Conservation (phyloP, 2,797 vertebrate genomes). For the Ctenosaura bakeri region DNA sequence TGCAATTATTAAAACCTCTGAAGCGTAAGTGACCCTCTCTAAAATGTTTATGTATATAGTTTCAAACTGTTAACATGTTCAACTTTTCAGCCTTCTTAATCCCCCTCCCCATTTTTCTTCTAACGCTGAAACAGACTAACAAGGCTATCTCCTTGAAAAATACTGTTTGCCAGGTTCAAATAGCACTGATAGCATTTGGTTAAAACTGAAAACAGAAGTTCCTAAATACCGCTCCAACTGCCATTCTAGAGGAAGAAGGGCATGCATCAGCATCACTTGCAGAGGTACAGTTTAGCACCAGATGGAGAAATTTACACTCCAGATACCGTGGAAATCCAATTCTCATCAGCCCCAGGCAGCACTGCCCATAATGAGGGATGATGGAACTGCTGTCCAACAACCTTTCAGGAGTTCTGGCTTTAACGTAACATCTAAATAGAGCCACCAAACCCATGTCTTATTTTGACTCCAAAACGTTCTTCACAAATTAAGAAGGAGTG, state of each 20-base stretch:
- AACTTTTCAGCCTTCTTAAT: too few relatives aligned
- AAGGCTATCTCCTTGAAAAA: background rate
- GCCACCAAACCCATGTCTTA: background rate
- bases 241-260: background rate
- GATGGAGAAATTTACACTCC: background rate
- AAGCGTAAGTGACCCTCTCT: too few relatives aligned
- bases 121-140: too few relatives aligned
- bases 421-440: background rate
- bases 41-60: too few relatives aligned
- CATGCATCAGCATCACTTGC: background rate
- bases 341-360: too few relatives aligned
- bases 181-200: background rate
- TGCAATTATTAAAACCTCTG: too few relatives aligned
- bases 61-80: too few relatives aligned
- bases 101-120: too few relatives aligned
- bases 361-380: too few relatives aligned
- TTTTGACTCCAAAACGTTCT: background rate
- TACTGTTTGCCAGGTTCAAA: background rate
- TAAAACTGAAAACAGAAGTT: background rate
- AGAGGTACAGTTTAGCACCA: background rate
- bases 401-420: background rate
- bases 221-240: background rate
- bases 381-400: too few relatives aligned
- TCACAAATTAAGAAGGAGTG: background rate
- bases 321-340: too few relatives aligned